These are phyloP conservation scores for Xenopus laevis DNA, from an alignment of 2,113 vertebrate species.

Conservation along the genomic window DNA sequence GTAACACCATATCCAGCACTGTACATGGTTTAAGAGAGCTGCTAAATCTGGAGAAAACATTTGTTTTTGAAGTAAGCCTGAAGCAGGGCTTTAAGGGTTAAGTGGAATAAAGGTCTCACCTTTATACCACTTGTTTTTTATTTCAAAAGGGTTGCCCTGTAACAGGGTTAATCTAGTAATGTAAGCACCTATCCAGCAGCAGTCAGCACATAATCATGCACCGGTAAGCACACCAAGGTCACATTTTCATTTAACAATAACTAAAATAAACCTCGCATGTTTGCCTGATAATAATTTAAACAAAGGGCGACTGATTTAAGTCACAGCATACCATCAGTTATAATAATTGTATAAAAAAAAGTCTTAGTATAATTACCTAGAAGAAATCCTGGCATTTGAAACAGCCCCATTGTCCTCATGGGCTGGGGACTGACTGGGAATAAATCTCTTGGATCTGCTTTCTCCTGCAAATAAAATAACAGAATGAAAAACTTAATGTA, in stretches of 20 bases:
- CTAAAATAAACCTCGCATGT: background rate
- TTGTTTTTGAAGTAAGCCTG: too few species aligned
- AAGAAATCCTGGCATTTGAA: slow-evolving; percentile 26
- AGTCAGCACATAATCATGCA: background rate
- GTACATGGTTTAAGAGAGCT: too few species aligned
- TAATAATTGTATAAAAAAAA: background rate
- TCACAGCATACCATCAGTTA: background rate
- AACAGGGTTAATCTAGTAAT: background rate
- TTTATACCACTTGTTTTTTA: too few species aligned
- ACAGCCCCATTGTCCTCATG: slow-evolving; percentile 28
- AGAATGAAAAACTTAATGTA: background rate
- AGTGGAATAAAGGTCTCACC: too few species aligned
- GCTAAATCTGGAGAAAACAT: too few species aligned
- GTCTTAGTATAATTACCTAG: slow-evolving; percentile 25
- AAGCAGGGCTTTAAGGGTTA: too few species aligned
- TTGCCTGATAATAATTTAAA: background rate
- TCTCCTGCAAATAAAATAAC: slow-evolving; percentile 13
- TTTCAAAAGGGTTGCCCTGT: too few species aligned
- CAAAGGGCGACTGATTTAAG: background rate
- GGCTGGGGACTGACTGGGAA: slow-evolving; percentile 12
- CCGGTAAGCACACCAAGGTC: background rate
- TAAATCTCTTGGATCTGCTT: background rate
- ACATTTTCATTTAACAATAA: background rate
- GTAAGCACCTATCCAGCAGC: background rate
- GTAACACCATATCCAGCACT: too few species aligned